These are phyloP conservation scores for Perithous albicinctus DNA, from an alignment of 2,888 invertebrate genomes.

Conservation along the genomic window DNA sequence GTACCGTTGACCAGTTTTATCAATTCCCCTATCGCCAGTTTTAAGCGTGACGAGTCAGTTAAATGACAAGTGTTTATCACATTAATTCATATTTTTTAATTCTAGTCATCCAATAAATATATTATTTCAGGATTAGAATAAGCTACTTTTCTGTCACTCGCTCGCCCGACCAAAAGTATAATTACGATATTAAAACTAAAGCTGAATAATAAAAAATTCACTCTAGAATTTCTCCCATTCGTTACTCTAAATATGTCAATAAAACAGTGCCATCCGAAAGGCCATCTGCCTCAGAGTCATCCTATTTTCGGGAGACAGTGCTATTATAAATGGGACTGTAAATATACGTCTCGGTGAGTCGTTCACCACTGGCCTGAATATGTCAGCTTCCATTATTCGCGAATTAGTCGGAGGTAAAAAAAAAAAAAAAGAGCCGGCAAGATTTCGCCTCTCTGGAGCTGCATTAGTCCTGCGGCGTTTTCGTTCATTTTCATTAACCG, in stretches of 20 bases:
- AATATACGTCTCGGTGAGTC: constrained; percentile 16
- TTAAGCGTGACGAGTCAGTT: too few relatives aligned
- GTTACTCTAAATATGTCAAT: background rate
- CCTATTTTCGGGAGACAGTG: constrained; percentile 8
- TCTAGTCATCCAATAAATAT: too few relatives aligned
- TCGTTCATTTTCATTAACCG: constrained; percentile 66
- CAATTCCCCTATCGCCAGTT: too few relatives aligned
- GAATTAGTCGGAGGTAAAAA: constrained; percentile 37
- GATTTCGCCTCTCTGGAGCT: background rate
- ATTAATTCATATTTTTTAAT: too few relatives aligned
- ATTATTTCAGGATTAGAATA: too few relatives aligned
- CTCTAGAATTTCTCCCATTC: background rate
- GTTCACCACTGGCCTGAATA: constrained; percentile 49
- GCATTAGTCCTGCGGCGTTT: constrained; percentile 50
- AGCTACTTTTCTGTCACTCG: too few relatives aligned
- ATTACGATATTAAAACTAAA: background rate
- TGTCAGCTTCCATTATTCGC: constrained; percentile 37
- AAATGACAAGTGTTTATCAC: too few relatives aligned
- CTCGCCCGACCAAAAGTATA: too few relatives aligned
- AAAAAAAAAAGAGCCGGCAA: too few relatives aligned
- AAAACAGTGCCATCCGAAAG: background rate
- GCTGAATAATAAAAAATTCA: background rate
- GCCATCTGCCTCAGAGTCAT: background rate
- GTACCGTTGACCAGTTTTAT: too few relatives aligned
- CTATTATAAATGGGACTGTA: background rate